These are phyloP conservation scores for Mesocricetus auratus DNA, from an alignment of 2,113 vertebrate species.

Conservation along the genomic window DNA sequence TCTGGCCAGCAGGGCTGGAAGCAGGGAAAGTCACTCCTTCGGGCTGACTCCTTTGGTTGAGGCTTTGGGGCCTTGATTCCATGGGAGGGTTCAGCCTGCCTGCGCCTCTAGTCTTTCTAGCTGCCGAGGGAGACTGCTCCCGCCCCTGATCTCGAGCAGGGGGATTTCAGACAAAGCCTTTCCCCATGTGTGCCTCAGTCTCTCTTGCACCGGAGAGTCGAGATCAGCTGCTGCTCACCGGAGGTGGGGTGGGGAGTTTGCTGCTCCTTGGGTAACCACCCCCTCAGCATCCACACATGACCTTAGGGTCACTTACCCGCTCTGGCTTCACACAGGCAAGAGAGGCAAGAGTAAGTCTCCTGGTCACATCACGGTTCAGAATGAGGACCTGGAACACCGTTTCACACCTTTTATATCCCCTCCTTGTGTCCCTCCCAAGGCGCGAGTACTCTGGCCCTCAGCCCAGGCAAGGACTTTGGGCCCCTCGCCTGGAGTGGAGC, in stretches of 20 bases:
- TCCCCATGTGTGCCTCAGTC: neutral
- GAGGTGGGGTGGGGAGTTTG: neutral
- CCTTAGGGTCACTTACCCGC: neutral
- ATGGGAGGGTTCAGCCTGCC: neutral
- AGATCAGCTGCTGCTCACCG: neutral
- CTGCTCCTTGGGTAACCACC: neutral
- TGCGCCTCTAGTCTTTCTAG: neutral
- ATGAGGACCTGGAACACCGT: neutral
- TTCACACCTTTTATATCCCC: neutral
- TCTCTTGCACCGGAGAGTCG: neutral
- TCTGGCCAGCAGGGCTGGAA: neutral
- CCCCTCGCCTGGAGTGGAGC: conserved; percentile 53
- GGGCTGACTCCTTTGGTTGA: neutral
- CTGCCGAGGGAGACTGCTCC: neutral
- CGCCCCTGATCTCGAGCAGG: neutral
- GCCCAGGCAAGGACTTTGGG: conserved; percentile 66
- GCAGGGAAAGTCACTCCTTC: neutral
- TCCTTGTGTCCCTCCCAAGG: neutral
- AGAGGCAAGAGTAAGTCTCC: neutral
- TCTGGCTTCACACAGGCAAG: neutral
- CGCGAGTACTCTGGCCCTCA: conserved; percentile 58
- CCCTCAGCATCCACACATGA: neutral
- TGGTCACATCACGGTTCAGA: neutral
- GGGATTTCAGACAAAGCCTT: neutral
- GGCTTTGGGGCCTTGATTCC: conserved; percentile 2